A percentile compares a stretch with the other conserved stretches of the same genome.
phyloP scores from a whole-genome alignment of 1,140 invertebrate species.

The Phocides pigmalion region DNA sequence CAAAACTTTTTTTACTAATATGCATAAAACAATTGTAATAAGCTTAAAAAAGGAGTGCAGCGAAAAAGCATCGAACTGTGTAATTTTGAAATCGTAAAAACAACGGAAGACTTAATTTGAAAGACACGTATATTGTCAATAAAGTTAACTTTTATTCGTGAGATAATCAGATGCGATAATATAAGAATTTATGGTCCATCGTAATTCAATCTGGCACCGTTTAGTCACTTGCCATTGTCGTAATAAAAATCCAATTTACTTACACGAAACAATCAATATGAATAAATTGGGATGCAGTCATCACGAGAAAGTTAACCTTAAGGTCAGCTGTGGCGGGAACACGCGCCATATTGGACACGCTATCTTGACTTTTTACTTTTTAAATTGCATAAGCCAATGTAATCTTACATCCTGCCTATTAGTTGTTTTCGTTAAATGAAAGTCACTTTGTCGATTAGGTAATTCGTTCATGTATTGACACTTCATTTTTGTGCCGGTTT shows the following conservation, averaged over 20 bases:
- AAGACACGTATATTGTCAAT: constrained; percentile 3
- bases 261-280: neutral
- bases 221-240: neutral
- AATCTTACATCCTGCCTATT: constrained; percentile 31
- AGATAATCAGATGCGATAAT: neutral
- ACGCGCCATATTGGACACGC: constrained; percentile 30
- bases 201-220: constrained; percentile 1
- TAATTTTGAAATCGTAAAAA: no score
- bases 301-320: constrained; percentile 29
- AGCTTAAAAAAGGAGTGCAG: no score
- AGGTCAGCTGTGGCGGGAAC: constrained; percentile 32
- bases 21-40: no score
- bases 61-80: no score
- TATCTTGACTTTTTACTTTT: constrained; percentile 30
- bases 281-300: constrained; percentile 6
- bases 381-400: constrained; percentile 30
- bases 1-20: no score
- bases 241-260: neutral
- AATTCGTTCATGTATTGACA: constrained; percentile 19
- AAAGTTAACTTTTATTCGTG: neutral
- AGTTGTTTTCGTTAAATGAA: constrained; percentile 31
- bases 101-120: no score
- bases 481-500: constrained; percentile 8
- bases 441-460: constrained; percentile 29
- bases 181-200: neutral